A percentile compares a stretch with the other conserved stretches of the same genome.
Evolutionary conservation across 2,888 invertebrate species (phyloP).

Genomic region (Drosophila conformis): DNA sequence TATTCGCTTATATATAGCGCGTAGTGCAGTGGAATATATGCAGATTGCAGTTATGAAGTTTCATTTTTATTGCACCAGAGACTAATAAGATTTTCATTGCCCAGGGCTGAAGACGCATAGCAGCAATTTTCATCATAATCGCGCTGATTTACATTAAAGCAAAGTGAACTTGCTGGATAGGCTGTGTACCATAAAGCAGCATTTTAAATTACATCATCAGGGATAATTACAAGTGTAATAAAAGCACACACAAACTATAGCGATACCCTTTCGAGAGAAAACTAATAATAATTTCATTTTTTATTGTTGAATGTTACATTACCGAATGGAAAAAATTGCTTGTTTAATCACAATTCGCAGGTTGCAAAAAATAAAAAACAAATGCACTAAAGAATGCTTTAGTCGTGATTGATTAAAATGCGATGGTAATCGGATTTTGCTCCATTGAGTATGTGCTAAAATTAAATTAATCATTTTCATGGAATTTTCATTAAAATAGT

Average conservation of each 20-base stretch:
- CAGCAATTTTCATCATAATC: slow-evolving; percentile 49
- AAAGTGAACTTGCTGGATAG: slow-evolving; percentile 46
- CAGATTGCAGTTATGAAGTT: slow-evolving; percentile 57
- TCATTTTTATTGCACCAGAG: slow-evolving; percentile 52
- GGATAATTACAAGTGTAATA: slow-evolving; percentile 49
- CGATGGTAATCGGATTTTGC: neutral
- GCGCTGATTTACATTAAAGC: slow-evolving; percentile 52
- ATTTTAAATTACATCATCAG: slow-evolving; percentile 55
- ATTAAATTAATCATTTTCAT: neutral
- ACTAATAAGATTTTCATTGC: slow-evolving; percentile 54
- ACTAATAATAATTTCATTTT: slow-evolving; percentile 27
- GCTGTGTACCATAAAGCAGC: slow-evolving; percentile 47
- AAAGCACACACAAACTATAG: slow-evolving; percentile 1
- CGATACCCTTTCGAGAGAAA: slow-evolving; percentile 18
- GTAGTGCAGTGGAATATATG: slow-evolving; percentile 35
- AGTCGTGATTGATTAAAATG: neutral
- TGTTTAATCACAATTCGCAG: neutral
- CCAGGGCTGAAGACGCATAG: slow-evolving; percentile 3
- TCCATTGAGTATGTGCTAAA: neutral
- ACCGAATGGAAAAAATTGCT: neutral
- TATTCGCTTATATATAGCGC: slow-evolving; percentile 21
- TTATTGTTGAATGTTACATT: slow-evolving; percentile 2
- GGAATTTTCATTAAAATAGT: neutral
- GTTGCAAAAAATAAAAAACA: neutral
- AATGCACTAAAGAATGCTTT: neutral